Conservation (phyloP, 1,140 invertebrate genomes). For the Temnothorax curvispinosus region DNA sequence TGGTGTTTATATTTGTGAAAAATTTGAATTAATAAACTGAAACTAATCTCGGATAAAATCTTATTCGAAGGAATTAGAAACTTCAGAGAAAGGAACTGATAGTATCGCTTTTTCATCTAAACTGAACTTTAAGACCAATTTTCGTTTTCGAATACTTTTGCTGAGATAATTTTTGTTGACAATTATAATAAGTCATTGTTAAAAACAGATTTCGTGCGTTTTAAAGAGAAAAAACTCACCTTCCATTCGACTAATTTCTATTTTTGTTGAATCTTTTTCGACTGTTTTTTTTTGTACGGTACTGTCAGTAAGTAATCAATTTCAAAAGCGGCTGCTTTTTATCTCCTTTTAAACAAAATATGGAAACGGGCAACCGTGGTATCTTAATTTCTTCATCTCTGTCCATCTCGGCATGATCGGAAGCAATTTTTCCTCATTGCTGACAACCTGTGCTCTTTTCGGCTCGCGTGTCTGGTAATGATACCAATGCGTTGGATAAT, state of each 20-base stretch:
- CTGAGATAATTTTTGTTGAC: not conserved
- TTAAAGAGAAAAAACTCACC: not conserved
- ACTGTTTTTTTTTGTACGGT: not conserved
- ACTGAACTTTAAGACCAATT: not conserved
- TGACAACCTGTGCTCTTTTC: slow-evolving; percentile 43
- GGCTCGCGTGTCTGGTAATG: slow-evolving; percentile 71
- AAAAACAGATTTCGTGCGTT: not conserved
- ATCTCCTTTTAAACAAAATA: not conserved
- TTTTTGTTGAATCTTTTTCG: not conserved
- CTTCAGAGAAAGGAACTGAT: not conserved
- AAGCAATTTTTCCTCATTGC: slow-evolving; percentile 62
- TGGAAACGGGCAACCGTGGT: slow-evolving; percentile 12
- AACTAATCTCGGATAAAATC: not conserved
- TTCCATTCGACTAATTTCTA: not conserved
- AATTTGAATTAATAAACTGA: not conserved
- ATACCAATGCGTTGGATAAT: slow-evolving; percentile 71
- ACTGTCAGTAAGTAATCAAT: not conserved
- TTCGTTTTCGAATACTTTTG: not conserved
- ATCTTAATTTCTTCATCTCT: slow-evolving; percentile 33
- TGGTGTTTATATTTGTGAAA: not conserved
- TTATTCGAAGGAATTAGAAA: not conserved
- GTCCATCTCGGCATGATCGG: slow-evolving; percentile 53
- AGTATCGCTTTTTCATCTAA: not conserved
- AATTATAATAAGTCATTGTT: not conserved
- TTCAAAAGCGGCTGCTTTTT: not conserved